Evolutionary conservation across 2,797 vertebrate genomes (phyloP).

Genomic region (Brachyalestes nurse): DNA sequence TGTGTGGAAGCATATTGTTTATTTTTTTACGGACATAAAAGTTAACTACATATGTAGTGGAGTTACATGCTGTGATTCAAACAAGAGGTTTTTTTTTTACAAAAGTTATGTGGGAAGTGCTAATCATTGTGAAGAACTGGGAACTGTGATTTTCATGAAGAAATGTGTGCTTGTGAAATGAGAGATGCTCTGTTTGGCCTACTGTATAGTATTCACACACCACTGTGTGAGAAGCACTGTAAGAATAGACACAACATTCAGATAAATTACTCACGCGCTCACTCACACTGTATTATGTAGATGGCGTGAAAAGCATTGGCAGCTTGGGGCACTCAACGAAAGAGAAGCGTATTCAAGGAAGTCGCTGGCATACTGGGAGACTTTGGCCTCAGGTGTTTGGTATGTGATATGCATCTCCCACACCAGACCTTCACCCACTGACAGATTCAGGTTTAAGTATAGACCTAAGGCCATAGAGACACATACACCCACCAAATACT

Average conservation of each 20-base stretch:
- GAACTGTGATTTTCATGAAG: too few relatives aligned
- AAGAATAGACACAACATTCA: conserved; percentile 15
- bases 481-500: conserved; percentile 20
- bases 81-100: not conserved
- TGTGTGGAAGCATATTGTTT: too few relatives aligned
- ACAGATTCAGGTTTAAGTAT: conserved; percentile 52
- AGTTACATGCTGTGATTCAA: not conserved
- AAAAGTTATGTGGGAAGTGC: not conserved
- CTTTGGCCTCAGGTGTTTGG: conserved; percentile 52
- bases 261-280: conserved; percentile 2
- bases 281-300: conserved; percentile 21
- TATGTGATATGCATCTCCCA: conserved; percentile 45
- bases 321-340: not conserved
- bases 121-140: too few relatives aligned
- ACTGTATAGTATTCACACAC: not conserved
- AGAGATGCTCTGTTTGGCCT: not conserved
- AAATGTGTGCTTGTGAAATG: not conserved
- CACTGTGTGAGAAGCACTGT: not conserved
- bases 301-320: conserved; percentile 9
- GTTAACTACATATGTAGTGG: not conserved
- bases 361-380: not conserved
- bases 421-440: conserved; percentile 33
- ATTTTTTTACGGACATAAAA: too few relatives aligned
- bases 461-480: conserved; percentile 39
- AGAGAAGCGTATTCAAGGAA: not conserved